These are phyloP conservation scores for Choristoneura fumiferana DNA, from an alignment of 1,140 invertebrate species.

Conservation along the genomic window DNA sequence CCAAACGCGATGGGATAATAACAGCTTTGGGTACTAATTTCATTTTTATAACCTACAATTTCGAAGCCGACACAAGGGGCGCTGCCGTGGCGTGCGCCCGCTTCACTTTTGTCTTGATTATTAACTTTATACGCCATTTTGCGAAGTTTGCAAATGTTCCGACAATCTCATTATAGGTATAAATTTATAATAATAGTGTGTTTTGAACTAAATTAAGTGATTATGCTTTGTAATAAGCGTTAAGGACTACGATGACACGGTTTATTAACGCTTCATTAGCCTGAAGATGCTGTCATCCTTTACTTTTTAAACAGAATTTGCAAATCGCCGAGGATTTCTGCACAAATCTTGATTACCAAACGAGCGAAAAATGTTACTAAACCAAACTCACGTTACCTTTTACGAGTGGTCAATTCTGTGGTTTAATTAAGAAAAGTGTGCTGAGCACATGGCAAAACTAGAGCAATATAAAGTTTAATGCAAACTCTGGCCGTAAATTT, in stretches of 20 bases:
- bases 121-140: conserved; percentile 77
- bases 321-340: conserved; percentile 39
- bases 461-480: conserved; percentile 58
- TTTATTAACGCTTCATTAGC: conserved; percentile 60
- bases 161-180: conserved; percentile 66
- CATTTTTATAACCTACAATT: conserved; percentile 79
- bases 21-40: conserved; percentile 80
- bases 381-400: neutral
- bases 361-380: neutral
- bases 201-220: conserved; percentile 70
- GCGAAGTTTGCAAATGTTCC: conserved; percentile 71
- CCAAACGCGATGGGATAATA: conserved; percentile 79
- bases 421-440: conserved; percentile 19
- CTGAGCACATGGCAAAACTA: conserved; percentile 40
- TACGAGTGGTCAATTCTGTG: too few relatives aligned
- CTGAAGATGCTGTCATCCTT: conserved; percentile 38
- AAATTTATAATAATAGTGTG: conserved; percentile 70
- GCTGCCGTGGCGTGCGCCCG: conserved; percentile 74
- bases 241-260: conserved; percentile 69
- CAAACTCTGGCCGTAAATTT: conserved; percentile 38
- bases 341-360: conserved; percentile 34
- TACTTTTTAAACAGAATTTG: conserved; percentile 35
- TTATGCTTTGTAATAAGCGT: conserved; percentile 62
- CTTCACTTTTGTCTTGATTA: conserved; percentile 72
- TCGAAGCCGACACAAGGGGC: conserved; percentile 77